Conservation (phyloP, 2,113 vertebrate species). For the Tupaia tana region DNA sequence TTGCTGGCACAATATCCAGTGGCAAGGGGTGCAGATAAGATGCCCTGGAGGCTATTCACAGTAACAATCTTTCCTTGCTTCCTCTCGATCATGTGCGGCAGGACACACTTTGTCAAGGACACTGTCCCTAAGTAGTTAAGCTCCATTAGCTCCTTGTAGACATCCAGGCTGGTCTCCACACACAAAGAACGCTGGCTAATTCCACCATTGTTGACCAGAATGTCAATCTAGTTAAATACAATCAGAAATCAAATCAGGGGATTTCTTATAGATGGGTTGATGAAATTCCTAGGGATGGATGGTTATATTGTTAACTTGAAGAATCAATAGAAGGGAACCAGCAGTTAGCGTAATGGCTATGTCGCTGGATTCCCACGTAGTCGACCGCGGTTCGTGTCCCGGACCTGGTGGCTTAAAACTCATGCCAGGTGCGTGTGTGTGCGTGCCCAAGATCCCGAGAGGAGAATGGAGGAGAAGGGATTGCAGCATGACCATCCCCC, state of each 20-base stretch:
- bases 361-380: too few species aligned
- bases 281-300: neutral
- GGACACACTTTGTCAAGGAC: slow-evolving; percentile 94
- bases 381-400: too few species aligned
- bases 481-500: too few species aligned
- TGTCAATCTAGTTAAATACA: slow-evolving; percentile 88
- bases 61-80: slow-evolving; percentile 92
- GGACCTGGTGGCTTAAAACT: too few species aligned
- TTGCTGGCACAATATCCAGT: slow-evolving; percentile 95
- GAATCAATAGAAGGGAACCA: neutral
- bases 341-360: too few species aligned
- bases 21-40: slow-evolving; percentile 89
- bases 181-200: slow-evolving; percentile 93
- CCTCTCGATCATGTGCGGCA: slow-evolving; percentile 93
- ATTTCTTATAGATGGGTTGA: neutral
- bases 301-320: neutral
- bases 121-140: slow-evolving; percentile 95
- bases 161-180: slow-evolving; percentile 91
- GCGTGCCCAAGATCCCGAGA: too few species aligned
- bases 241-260: slow-evolving; percentile 24
- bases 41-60: slow-evolving; percentile 92
- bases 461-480: too few species aligned
- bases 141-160: slow-evolving; percentile 92
- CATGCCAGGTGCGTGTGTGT: too few species aligned
- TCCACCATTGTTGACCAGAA: slow-evolving; percentile 96